Conservation (phyloP, 2,113 vertebrate genomes). For the Himantopus leucocephalus region DNA sequence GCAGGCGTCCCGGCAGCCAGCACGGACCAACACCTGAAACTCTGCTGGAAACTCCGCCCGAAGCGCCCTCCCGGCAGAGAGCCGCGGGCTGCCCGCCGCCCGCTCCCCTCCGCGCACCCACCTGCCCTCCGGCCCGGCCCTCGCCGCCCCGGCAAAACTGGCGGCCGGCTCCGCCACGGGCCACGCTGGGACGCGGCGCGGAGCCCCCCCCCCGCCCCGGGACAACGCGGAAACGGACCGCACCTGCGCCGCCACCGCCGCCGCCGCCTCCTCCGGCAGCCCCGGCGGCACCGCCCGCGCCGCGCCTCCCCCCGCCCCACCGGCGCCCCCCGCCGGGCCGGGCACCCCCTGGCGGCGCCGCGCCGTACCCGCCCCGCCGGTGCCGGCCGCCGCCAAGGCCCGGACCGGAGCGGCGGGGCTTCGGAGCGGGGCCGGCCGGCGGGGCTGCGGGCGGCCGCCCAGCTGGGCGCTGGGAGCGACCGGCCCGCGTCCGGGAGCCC, state of each 20-base stretch:
- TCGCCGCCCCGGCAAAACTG: neutral
- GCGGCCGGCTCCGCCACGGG: neutral
- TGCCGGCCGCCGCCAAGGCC: no score
- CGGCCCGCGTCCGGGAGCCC: no score
- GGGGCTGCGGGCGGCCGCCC: no score
- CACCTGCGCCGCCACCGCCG: neutral
- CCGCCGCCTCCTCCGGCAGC: neutral
- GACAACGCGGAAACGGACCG: neutral
- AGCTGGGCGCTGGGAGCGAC: no score
- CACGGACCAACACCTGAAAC: neutral
- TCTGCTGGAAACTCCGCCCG: neutral
- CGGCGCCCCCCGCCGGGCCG: no score
- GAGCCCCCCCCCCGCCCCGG: neutral
- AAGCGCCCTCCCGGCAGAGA: neutral
- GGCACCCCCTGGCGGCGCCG: no score
- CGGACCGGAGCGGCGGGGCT: no score
- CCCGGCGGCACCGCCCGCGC: neutral
- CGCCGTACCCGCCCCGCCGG: no score
- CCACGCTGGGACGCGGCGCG: neutral
- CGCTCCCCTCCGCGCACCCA: neutral
- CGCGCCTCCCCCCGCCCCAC: neutral
- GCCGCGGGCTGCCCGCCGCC: neutral
- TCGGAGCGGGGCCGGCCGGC: no score
- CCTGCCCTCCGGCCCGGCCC: neutral
- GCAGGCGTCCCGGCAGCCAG: fast-evolving